Evolutionary conservation across 2,888 invertebrate species (phyloP), one percentile per base, ranked within the genome.

Genomic region (Eristalinus aeneus): DNA sequence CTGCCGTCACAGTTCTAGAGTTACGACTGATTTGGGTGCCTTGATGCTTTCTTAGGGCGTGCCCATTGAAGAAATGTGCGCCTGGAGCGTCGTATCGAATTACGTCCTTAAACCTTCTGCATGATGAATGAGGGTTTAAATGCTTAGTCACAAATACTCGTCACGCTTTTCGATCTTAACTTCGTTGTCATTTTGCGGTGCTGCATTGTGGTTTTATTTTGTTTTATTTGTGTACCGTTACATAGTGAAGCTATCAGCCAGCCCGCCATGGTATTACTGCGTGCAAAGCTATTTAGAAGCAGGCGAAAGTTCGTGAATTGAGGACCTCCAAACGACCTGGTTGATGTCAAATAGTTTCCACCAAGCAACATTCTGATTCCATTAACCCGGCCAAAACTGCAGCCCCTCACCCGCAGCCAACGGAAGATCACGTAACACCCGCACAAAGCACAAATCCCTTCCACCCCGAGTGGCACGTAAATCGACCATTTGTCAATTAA

Each of bases 1-100:
- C 64, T 69, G 54, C 69, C 74, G 68, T 54, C 69, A 67, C 71
- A 64, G 65, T 56, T 84, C 84, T 84, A 79, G 61, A 80, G 71
- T 80, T 84, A 79, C 83, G 60, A 83, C 60, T 79, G 39, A 46
- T 83, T 74, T 31, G 64, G 74, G 68, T 60, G 69, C 60, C 5
- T 46, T 46, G 12, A 0, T 6, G 5, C 16, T 46, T n/a, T 46
- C 39, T n/a, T 5, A n/a, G 39, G 39, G 39, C 39, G 39, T 1
- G 39, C 3, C 12, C 39, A 12, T 1, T 6, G 6, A 34, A 34
- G 6, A 10, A 12, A 36, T 36, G 36, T 36, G 36, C 12, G 1
- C 36, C 60, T 32, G 11, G 34, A 61, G 39, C 20, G 64, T 34
- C 64, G 32, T 3, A 34, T 34, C 9, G 34, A 34, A 34, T 34